Base-by-base conservation (phyloP, 2,888 invertebrate genomes). In the Drosophila barbarae region DNA sequence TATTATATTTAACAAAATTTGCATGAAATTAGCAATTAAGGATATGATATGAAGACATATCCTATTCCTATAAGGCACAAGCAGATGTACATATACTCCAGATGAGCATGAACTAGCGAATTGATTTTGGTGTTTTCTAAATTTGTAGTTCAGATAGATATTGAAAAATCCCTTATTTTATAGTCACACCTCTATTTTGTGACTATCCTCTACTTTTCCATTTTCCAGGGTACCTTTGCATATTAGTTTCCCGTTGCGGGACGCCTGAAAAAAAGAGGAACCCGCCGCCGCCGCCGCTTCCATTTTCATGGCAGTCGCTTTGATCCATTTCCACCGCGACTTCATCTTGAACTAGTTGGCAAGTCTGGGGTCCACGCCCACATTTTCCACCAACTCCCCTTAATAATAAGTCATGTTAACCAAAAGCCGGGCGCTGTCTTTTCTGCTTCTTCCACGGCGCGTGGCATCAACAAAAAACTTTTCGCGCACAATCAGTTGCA, bases 401-500 rank as follows among this genome's bases (percentile, higher is more conserved):
- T 60, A 77, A 83, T 83, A 79, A 79, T 79, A 79, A 79, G 78
- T 79, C 83, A 79, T 83, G 79, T 84, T 84, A 84, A 79, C 79
- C 80, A 72, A 83, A 79, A 78, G 71, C 53, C 80, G 60, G 76
- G 83, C 77, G 72, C 44, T 84, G 84, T 74, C 74, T 82, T 76
- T 66, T 49, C 36, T 10, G 23, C 36, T 47, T 21, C 32, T 42
- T 18, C 9, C n/a, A 34, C 28, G 41, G 32, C 52, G 60, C 44
- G 60, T 65, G 55, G 41, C 52, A 69, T 65, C 70, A 66, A 54
- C 46, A 71, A 68, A 59, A 58, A 84, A 82, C 85, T 80, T 85
- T 80, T 80, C 73, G 78, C 81, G 85, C 79, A 80, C 79, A 80
- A 85, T 80, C 79, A 80, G 85, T 69, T 85, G 85, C 80, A 83